Percentiles rank a stretch among this genome's conserved stretches.
Conservation (phyloP, 2,797 vertebrate species). For the Euphonia xanthogaster region DNA sequence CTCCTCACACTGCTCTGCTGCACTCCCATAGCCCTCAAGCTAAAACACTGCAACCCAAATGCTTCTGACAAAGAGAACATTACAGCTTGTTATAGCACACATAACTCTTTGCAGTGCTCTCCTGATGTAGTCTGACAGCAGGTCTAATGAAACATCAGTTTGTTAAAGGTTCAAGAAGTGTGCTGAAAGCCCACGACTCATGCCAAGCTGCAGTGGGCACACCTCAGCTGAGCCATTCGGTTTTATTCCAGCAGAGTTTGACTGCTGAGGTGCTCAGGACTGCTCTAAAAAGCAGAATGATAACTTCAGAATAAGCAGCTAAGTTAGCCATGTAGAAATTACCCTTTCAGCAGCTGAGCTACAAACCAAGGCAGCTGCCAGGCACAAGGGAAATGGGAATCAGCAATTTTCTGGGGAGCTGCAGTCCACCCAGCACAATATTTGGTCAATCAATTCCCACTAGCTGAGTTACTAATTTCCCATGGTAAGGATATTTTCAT, state of each 20-base stretch:
- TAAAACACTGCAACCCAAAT: neutral
- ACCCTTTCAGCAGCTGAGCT: neutral
- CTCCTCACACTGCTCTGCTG: neutral
- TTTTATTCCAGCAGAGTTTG: neutral
- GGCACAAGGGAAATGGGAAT: neutral
- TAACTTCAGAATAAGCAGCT: neutral
- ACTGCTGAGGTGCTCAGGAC: neutral
- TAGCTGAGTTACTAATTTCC: neutral
- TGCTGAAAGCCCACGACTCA: neutral
- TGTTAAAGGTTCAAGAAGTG: neutral
- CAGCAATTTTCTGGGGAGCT: neutral
- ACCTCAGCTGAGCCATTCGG: fast-evolving
- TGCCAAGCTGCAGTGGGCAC: neutral
- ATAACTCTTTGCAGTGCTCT: neutral
- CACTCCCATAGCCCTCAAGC: neutral
- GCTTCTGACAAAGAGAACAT: neutral
- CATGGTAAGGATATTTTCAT: neutral
- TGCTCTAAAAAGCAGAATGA: neutral
- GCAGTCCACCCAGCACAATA: neutral
- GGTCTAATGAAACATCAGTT: neutral
- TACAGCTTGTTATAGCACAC: neutral
- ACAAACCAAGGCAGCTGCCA: neutral
- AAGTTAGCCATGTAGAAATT: fast-evolving
- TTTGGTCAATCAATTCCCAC: neutral
- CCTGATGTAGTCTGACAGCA: neutral